Base-by-base conservation (phyloP, 64 coral and sea anemone species). In the Trachythela sp. region DNA sequence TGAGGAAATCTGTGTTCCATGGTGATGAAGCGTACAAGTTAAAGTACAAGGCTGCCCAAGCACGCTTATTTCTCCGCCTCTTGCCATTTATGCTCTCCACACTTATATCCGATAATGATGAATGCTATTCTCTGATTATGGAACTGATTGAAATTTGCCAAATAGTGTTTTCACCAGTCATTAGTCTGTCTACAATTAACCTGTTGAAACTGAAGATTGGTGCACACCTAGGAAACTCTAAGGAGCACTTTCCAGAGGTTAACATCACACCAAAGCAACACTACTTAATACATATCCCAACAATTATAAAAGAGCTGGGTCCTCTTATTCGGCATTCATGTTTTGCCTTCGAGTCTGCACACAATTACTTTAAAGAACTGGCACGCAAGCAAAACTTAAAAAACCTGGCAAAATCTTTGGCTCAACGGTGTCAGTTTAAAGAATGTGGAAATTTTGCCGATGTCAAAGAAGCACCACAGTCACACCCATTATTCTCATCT, bases 361-460 rank as follows among this genome's bases (percentile, higher is more conserved):
- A 52, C 49, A 52, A 52, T 10, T 52, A 52, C 8, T 52, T 52
- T 8, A 52, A 52, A 52, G 49, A 52, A 10, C 22, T 52, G 49
- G 49, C 49, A 15, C 49, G 49, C 1, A 52, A 52, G 22, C 49
- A 52, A 52, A 52, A 52, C 22, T 52, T 52, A 1, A 52, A 52
- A 20, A 52, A 52, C 9, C 8, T 52, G 9, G 13, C 49, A 52
- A 52, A 52, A 20, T 52, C 49, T 15, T 8, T 52, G 9, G 49
- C 49, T 15, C 13, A 52, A 52, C 49, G 49, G 30, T 67, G 29
- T 56, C 85, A 87, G 9, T 33, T 87, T 22, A 87, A 64, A 56
- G 85, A 87, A 33, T 87, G 50, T 24, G 85, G 85, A 39, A 60
- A 87, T 87, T 87, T 87, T 87, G 50, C 85, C 18, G 50, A 87